phyloP scores from a whole-genome alignment of 1,140 invertebrate genomes.

The Papilio aristodemus region DNA sequence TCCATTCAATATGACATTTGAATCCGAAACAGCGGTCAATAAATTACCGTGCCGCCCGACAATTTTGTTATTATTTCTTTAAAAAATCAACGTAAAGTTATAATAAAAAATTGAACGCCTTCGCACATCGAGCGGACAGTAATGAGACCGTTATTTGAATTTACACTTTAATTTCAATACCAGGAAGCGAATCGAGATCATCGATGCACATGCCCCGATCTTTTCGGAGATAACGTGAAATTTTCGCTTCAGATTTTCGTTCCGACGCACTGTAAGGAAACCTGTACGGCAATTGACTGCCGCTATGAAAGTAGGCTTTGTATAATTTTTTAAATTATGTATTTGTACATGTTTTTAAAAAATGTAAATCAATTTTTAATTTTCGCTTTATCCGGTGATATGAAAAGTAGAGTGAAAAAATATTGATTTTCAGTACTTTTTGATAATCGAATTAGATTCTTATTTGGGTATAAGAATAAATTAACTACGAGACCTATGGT shows the following conservation, averaged over 20 bases:
- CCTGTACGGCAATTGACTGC: slow-evolving; percentile 19
- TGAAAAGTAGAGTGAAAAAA: too few species aligned
- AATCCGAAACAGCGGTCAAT: slow-evolving; percentile 29
- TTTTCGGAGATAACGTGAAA: slow-evolving; percentile 19
- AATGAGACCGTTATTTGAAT: slow-evolving; percentile 33
- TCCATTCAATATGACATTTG: slow-evolving; percentile 35
- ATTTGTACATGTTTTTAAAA: too few species aligned
- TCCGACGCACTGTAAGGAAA: slow-evolving; percentile 10
- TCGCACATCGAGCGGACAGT: slow-evolving; percentile 12
- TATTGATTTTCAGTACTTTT: too few species aligned
- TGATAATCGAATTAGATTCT: too few species aligned
- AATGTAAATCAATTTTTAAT: too few species aligned
- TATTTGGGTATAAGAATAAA: too few species aligned
- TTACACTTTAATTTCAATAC: slow-evolving; percentile 35
- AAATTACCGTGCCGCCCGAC: slow-evolving; percentile 22
- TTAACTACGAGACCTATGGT: too few species aligned
- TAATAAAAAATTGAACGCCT: slow-evolving; percentile 5
- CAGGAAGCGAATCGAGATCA: slow-evolving; percentile 33
- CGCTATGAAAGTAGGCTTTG: background rate
- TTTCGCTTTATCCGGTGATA: too few species aligned
- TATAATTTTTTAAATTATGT: background rate
- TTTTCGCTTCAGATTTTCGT: slow-evolving; percentile 15
- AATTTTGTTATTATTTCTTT: slow-evolving; percentile 28
- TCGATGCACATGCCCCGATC: slow-evolving; percentile 17
- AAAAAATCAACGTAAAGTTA: background rate